phyloP scores from a whole-genome alignment of 1,140 invertebrate genomes.

The Drosophila parabipectinata region DNA sequence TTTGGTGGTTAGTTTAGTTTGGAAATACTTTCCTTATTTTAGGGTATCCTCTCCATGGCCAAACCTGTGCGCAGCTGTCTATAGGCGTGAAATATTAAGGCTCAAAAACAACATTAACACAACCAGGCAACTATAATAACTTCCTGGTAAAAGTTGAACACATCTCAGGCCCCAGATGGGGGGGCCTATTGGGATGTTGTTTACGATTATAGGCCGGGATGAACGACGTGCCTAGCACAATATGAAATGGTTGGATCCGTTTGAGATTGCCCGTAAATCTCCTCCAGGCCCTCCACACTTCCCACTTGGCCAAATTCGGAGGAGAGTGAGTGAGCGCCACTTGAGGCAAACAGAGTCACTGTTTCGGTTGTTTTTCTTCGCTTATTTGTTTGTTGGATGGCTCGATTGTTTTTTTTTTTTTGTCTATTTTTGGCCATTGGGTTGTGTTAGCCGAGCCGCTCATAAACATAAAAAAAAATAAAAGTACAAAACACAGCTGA shows the following conservation, averaged over 20 bases:
- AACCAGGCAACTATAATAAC: conserved; percentile 56
- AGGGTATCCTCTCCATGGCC: conserved; percentile 49
- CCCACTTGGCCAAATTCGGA: conserved; percentile 57
- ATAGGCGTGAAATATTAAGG: conserved; percentile 46
- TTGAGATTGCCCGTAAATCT: conserved; percentile 32
- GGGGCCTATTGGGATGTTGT: conserved; percentile 38
- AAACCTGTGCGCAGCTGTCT: conserved; percentile 58
- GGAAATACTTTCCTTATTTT: not conserved
- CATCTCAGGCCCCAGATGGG: conserved; percentile 19
- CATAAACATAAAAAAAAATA: conserved; percentile 44
- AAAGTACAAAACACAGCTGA: conserved; percentile 39
- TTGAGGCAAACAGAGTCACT: conserved; percentile 55
- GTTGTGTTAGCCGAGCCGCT: conserved; percentile 23
- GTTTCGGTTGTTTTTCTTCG: conserved; percentile 35
- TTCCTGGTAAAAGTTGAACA: conserved; percentile 74
- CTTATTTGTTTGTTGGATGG: conserved; percentile 27
- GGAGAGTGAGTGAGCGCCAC: conserved; percentile 51
- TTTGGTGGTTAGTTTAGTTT: not conserved
- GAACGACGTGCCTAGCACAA: conserved; percentile 20
- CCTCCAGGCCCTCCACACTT: conserved; percentile 16
- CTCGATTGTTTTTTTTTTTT: conserved; percentile 30
- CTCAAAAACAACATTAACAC: conserved; percentile 42
- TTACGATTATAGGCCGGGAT: conserved; percentile 36
- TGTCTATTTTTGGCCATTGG: conserved; percentile 51
- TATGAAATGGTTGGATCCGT: conserved; percentile 23